Percentiles rank a stretch among this genome's conserved stretches.
Evolutionary conservation across 2,888 invertebrate species (phyloP).

Genomic region (Adelphocoris suturalis): DNA sequence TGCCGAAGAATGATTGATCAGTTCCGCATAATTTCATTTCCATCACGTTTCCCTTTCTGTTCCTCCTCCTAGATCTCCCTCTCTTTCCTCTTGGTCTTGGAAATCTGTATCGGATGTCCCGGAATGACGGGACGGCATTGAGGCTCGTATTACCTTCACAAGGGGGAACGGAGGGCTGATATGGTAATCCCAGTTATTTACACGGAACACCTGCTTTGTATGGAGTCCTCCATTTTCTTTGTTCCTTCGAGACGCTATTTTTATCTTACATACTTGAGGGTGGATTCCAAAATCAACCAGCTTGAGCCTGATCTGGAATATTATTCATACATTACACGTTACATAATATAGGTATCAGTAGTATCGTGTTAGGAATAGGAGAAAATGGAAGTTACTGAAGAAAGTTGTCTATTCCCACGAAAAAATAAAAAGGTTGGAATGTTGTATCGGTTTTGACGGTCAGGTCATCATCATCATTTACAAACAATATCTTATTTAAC

Average conservation of each 20-base stretch:
- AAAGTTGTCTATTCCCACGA: too few species aligned
- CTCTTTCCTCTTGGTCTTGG: background rate
- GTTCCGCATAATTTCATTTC: constrained; percentile 68
- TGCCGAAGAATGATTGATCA: constrained; percentile 62
- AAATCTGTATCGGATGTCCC: constrained; percentile 16
- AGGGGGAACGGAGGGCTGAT: background rate
- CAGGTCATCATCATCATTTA: too few species aligned
- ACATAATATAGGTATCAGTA: too few species aligned
- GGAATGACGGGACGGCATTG: background rate
- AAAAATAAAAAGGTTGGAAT: too few species aligned
- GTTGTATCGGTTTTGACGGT: too few species aligned
- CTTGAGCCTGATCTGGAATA: too few species aligned
- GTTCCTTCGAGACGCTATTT: background rate
- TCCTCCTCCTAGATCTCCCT: background rate
- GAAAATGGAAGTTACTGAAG: too few species aligned
- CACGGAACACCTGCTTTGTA: constrained; percentile 49
- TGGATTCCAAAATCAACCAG: too few species aligned
- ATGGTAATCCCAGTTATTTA: constrained; percentile 58
- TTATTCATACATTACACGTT: too few species aligned
- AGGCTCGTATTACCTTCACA: constrained; percentile 29
- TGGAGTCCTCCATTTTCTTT: background rate
- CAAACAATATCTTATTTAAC: too few species aligned
- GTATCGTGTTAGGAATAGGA: too few species aligned
- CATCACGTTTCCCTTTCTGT: constrained; percentile 19
- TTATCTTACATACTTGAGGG: too few species aligned